phyloP scores from a whole-genome alignment of 2,888 invertebrate species.

The Tetranychus piercei region DNA sequence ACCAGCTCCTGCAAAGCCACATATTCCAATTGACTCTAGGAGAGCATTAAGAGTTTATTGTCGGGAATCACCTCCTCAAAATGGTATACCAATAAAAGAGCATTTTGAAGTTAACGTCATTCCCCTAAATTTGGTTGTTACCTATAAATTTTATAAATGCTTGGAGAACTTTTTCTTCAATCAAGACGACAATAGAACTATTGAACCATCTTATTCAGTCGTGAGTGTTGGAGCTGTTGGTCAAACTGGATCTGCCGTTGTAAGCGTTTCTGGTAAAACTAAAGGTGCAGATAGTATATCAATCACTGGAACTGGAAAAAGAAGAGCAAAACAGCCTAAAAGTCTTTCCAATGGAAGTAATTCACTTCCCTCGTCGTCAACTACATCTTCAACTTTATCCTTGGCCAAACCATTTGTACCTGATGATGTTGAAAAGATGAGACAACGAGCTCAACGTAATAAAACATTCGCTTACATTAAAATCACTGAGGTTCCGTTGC shows the following conservation, averaged over 20 bases:
- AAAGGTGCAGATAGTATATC: too few relatives aligned
- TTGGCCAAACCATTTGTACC: neutral
- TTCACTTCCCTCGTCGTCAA: neutral
- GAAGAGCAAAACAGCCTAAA: neutral
- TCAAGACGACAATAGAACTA: conserved; percentile 41
- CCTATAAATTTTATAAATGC: conserved; percentile 88
- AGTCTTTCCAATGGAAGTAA: neutral
- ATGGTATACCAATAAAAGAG: conserved; percentile 96
- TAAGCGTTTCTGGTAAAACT: neutral
- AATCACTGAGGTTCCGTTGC: conserved; percentile 81
- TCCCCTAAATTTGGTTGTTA: conserved; percentile 74
- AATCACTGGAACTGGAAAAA: neutral
- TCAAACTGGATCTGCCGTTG: neutral
- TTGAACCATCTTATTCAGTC: neutral
- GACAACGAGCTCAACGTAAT: conserved; percentile 93
- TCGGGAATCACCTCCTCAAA: conserved; percentile 84
- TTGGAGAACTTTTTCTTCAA: conserved; percentile 96
- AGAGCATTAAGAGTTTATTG: conserved; percentile 84
- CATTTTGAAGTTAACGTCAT: conserved; percentile 97
- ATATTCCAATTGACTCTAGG: conserved; percentile 77
- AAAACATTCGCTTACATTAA: conserved; percentile 96
- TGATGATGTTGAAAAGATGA: conserved; percentile 27
- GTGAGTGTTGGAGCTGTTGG: neutral
- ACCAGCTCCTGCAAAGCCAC: conserved; percentile 57
- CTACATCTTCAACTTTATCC: neutral